These are phyloP conservation scores for Neolamprologus toae DNA, from an alignment of 2,113 vertebrate species.

Conservation along the genomic window DNA sequence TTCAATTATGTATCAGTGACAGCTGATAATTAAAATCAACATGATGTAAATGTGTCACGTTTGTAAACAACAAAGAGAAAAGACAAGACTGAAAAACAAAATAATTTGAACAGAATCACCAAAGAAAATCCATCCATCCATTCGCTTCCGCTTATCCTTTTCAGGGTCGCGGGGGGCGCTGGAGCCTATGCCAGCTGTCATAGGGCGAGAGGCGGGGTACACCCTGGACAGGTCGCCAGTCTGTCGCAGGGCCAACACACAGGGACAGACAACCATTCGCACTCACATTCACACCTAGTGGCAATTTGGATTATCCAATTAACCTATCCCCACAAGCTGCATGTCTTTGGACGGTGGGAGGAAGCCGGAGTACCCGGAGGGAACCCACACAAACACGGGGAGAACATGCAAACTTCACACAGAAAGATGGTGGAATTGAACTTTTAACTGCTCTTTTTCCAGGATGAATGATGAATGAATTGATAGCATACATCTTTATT, in stretches of 20 bases:
- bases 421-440: neutral
- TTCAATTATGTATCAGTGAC: neutral
- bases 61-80: neutral
- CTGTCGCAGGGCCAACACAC: neutral
- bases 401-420: neutral
- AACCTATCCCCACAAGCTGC: neutral
- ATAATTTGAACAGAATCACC: neutral
- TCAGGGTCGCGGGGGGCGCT: accelerated
- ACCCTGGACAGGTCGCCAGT: neutral
- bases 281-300: neutral
- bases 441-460: neutral
- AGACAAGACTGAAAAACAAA: neutral
- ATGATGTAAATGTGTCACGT: neutral
- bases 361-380: accelerated
- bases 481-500: neutral
- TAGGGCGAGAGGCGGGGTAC: neutral
- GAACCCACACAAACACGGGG: accelerated
- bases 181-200: neutral
- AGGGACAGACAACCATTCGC: accelerated
- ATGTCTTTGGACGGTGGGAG: neutral
- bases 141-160: accelerated
- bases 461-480: neutral
- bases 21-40: neutral
- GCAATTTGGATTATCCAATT: neutral
- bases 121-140: neutral